Base-by-base conservation (phyloP, 2,888 invertebrate species). In the Diplolepis rosae region DNA sequence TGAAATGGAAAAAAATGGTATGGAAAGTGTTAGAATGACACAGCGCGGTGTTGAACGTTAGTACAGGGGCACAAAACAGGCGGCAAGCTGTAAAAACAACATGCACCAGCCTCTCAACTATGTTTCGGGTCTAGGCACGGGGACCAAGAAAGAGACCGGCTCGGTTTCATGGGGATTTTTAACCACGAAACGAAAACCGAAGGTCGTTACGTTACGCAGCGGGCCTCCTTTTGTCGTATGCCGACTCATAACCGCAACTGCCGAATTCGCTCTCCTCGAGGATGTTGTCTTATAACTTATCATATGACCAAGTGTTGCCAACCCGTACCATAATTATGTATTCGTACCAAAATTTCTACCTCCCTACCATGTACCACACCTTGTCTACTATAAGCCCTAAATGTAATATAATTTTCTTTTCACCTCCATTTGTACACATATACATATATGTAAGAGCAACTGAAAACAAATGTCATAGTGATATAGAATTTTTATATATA, bases 191-290 rank as follows among this genome's bases (percentile, higher is more conserved):
- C 86, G 83, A 86, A 85, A 84, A 87, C 80, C 83, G 84, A 87
- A 87, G 86, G 85, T 88, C 87, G 88, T 87, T 87, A 87, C 84
- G 86, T 86, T 83, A 87, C 86, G 83, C 83, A 82, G 84, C 82
- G 84, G 86, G 85, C 83, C 82, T 80, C 81, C 87, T 86, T 88
- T 88, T 88, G 88, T 86, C 86, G 84, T 81, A 80, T 83, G 86
- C 87, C 88, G 88, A 85, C 88, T 82, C 79, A 83, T 82, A 85
- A 83, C 85, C 85, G 82, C 87, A 85, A 85, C 80, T 81, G 67
- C 68, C 69, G 71, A 30, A 32, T 5, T 32, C 30, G 68, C 27
- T 52, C 48, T 61, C 66, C 39, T 56, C 66, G 66, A 61, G 39
- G 71, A 71, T 71, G 13, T 15, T 65, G 68, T 72, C 68, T 68